phyloP scores from a whole-genome alignment of 2,888 invertebrate genomes.

The Suillia variegata region DNA sequence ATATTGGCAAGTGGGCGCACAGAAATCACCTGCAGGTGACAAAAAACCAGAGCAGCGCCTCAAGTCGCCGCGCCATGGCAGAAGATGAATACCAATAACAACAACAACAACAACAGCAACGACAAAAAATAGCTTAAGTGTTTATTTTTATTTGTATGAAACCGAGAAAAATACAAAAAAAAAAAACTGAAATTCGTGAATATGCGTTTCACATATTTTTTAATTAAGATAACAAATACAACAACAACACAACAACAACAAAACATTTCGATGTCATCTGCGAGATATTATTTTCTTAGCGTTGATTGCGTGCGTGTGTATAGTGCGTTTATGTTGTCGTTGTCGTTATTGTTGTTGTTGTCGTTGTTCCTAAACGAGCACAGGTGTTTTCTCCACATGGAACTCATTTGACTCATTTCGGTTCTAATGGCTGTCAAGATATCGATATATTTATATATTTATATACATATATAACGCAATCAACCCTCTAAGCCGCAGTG shows the following conservation, averaged over 20 bases:
- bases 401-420: neutral
- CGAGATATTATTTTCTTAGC: neutral
- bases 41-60: neutral
- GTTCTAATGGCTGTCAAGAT: too few species aligned
- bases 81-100: too few species aligned
- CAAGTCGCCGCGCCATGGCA: neutral
- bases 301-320: slow-evolving; percentile 1
- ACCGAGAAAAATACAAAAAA: neutral
- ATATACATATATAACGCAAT: too few species aligned
- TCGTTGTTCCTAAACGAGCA: neutral
- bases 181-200: neutral
- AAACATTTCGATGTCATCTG: neutral
- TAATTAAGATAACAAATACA: slow-evolving; percentile 7
- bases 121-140: neutral
- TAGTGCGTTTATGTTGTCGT: neutral
- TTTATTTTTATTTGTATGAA: neutral
- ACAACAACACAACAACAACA: too few species aligned
- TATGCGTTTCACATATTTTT: slow-evolving; percentile 2
- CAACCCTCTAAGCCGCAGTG: too few species aligned
- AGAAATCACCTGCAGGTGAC: neutral
- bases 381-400: neutral
- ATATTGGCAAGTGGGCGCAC: neutral
- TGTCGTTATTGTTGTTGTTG: neutral
- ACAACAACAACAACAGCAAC: too few species aligned
- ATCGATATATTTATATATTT: too few species aligned